Evolutionary conservation across 2,797 vertebrate genomes (phyloP), one percentile per base, ranked within the genome.

Genomic region (Rhinatrema bivittatum): DNA sequence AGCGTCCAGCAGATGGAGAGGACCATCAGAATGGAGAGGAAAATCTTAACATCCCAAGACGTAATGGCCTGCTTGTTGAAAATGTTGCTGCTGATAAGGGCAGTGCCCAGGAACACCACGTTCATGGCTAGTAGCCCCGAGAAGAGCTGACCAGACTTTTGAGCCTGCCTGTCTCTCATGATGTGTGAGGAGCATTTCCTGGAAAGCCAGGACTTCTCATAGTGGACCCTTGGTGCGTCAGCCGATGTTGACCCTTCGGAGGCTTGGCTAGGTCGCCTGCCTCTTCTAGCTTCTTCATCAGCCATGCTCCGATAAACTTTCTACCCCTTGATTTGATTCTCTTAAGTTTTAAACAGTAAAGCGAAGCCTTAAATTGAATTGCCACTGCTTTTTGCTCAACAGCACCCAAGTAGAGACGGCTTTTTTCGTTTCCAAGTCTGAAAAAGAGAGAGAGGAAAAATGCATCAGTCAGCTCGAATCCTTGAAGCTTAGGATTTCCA

Each of bases 91-190:
- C 78, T 78, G 60, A 90, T 48, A 65, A 95, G 77, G 12, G 91
- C 89, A 0, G 81, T 69, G 2, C 93, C 93, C 51, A 96, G 70
- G 23, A 96, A 86, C 34, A 91, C 66, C 65, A 89, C 41, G 0
- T 94, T 95, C 55, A 94, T 60, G 33, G 91, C 91, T 61, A 97
- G 56, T 21, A 97, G 74, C n/a, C 87, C 90, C 0, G 92, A 97
- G 60, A 93, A 73, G 37, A 95, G 81, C 15, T 74, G 80, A 3
- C 78, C 76, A 0, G 84, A 78, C 9, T 74, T 85, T 53, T 85
- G 82, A 1, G 73, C 81, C 50, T 86, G 86, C 20, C 6, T 50
- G 53, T 82, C 59, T 15, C 60, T 23, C 42, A 62, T 54, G 28
- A 75, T 42, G 18, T 71, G 13, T 0, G 80, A 75, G 0, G 73